phyloP scores from a whole-genome alignment of 2,113 vertebrate species.

The Pitta sordida region DNA sequence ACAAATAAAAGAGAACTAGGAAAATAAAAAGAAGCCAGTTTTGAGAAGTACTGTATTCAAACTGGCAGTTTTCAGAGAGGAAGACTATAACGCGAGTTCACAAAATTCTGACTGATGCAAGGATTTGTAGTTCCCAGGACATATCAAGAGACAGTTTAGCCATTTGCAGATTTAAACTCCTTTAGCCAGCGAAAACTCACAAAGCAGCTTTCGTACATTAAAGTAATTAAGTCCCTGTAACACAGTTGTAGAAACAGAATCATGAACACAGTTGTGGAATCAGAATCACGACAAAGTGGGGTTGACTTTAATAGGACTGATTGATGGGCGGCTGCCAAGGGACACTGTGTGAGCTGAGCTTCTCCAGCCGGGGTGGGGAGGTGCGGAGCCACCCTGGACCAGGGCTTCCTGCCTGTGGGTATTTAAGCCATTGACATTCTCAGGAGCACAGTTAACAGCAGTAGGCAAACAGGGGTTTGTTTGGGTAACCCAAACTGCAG shows the following conservation, averaged over 20 bases:
- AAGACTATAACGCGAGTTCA: not conserved
- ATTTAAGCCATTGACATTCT: too few relatives aligned
- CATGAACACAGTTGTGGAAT: not conserved
- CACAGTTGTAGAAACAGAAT: not conserved
- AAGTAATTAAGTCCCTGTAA: not conserved
- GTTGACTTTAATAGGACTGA: not conserved
- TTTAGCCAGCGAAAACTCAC: not conserved
- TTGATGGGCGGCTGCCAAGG: too few relatives aligned
- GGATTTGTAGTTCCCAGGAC: not conserved
- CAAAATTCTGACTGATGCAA: not conserved
- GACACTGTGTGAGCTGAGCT: too few relatives aligned
- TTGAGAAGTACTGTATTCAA: not conserved
- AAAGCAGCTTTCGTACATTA: not conserved
- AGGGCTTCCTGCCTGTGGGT: too few relatives aligned
- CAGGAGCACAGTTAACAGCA: too few relatives aligned
- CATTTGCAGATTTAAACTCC: not conserved
- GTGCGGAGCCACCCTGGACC: too few relatives aligned
- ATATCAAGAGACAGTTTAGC: not conserved
- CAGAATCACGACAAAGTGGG: not conserved
- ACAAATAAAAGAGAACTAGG: not conserved
- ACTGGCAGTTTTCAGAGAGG: not conserved
- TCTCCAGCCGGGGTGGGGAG: too few relatives aligned
- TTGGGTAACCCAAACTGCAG: too few relatives aligned
- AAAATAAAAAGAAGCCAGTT: not conserved
- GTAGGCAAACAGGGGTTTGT: too few relatives aligned